A percentile compares a stretch with the other conserved stretches of the same genome.
These are phyloP conservation scores for Epizoanthus rinbou DNA, from an alignment of 92 coral and sea anemone species.

Conservation along the genomic window DNA sequence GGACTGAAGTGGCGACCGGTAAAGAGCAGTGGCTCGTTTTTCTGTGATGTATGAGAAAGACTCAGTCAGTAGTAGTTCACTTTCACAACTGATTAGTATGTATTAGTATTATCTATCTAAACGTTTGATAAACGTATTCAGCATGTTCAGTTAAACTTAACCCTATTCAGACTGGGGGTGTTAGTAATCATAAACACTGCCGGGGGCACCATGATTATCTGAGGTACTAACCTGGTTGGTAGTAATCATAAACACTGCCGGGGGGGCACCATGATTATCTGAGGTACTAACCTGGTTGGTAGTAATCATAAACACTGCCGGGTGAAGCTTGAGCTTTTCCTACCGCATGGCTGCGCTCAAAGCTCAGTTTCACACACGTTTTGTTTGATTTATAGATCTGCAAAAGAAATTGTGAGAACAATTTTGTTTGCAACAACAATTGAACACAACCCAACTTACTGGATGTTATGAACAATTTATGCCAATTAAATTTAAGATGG, in stretches of 20 bases:
- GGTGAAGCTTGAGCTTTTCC: constrained; percentile 84
- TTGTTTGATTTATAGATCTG: constrained; percentile 55
- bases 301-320: constrained; percentile 83
- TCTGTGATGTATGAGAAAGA: constrained; percentile 4
- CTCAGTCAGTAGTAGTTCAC: background rate
- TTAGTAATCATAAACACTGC: too few species aligned
- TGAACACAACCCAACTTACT: background rate
- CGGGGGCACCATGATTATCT: background rate
- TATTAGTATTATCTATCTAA: too few species aligned
- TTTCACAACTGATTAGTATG: background rate
- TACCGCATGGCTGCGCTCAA: constrained; percentile 71
- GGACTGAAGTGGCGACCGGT: constrained; percentile 55
- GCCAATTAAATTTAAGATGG: too few species aligned
- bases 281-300: constrained; percentile 75
- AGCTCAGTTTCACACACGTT: constrained; percentile 65
- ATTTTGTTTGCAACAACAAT: background rate
- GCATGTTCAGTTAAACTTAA: too few species aligned
- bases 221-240: constrained; percentile 75
- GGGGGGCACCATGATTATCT: background rate
- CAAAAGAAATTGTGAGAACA: background rate
- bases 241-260: constrained; percentile 85
- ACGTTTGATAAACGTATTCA: too few species aligned
- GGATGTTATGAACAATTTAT: too few species aligned
- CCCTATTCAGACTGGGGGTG: too few species aligned
- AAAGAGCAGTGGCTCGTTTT: constrained; percentile 62